Evolutionary conservation across 2,113 vertebrate genomes (phyloP).

Genomic region (Tachysurus vachellii): DNA sequence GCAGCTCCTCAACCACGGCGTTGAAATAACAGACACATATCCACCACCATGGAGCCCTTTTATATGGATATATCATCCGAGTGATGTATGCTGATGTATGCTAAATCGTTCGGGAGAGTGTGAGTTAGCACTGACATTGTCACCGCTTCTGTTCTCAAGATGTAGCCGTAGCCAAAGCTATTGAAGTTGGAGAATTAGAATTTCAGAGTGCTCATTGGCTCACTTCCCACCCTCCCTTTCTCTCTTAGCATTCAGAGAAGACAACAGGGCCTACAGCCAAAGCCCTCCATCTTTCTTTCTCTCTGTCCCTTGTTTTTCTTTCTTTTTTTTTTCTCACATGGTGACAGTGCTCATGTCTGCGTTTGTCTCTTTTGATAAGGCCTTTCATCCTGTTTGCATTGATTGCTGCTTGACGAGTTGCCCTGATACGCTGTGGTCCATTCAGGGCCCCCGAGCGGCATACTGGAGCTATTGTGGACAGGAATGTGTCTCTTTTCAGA

Average conservation of each 20-base stretch:
- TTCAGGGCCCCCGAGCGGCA: slow-evolving; percentile 71
- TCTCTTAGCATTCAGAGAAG: slow-evolving; percentile 45
- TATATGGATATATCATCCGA: slow-evolving; percentile 43
- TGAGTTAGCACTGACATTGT: slow-evolving; percentile 35
- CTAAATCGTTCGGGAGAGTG: slow-evolving; percentile 41
- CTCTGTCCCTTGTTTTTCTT: slow-evolving; percentile 16
- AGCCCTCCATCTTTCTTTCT: slow-evolving; percentile 41
- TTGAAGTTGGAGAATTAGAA: slow-evolving; percentile 59
- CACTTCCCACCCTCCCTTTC: slow-evolving; percentile 33
- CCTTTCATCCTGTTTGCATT: slow-evolving; percentile 79
- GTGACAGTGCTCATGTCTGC: slow-evolving; percentile 69
- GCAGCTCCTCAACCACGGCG: slow-evolving; percentile 35
- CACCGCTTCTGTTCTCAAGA: slow-evolving; percentile 50
- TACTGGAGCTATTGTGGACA: slow-evolving; percentile 76
- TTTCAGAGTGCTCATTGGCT: slow-evolving; percentile 61
- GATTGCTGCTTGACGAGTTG: slow-evolving; percentile 76
- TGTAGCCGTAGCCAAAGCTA: slow-evolving; percentile 53
- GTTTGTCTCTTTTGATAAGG: slow-evolving; percentile 74
- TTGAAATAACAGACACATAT: slow-evolving; percentile 53
- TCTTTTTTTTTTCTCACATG: background rate
- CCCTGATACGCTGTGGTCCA: slow-evolving; percentile 69
- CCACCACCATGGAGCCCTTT: slow-evolving; percentile 40
- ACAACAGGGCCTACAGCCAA: slow-evolving; percentile 54
- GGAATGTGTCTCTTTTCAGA: slow-evolving; percentile 82
- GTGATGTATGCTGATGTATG: slow-evolving; percentile 49